Evolutionary conservation across 2,888 invertebrate genomes (phyloP).

Genomic region (Quadroppia sp.): DNA sequence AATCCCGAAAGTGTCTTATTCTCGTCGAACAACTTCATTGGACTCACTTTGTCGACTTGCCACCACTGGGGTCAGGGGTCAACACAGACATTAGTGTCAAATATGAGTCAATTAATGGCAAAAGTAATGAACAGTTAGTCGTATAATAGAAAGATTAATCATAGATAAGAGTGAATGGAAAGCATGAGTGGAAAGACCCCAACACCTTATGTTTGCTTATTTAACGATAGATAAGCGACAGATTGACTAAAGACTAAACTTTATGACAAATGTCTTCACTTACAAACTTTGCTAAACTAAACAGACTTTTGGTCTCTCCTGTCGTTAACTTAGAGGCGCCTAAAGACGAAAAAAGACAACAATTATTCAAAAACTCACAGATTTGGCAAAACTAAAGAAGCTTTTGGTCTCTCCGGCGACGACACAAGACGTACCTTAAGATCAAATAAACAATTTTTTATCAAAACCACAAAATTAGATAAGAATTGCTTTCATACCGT

Average conservation of each 20-base stretch:
- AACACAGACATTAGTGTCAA: background rate
- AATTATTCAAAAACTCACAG: slow-evolving; percentile 60
- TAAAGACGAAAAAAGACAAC: slow-evolving; percentile 50
- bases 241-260: background rate
- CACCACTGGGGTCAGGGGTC: slow-evolving; percentile 62
- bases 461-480: background rate
- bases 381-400: slow-evolving; percentile 82
- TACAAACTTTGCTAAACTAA: slow-evolving; percentile 71
- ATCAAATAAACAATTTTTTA: slow-evolving; percentile 44
- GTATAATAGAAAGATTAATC: no score
- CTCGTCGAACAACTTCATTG: slow-evolving; percentile 80
- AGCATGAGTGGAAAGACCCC: no score
- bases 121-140: background rate
- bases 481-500: slow-evolving; percentile 59
- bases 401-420: slow-evolving; percentile 87
- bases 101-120: background rate
- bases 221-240: slow-evolving; percentile 16
- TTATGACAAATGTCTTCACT: slow-evolving; percentile 55
- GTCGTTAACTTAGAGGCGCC: slow-evolving; percentile 81
- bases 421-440: slow-evolving; percentile 73
- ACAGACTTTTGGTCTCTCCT: slow-evolving; percentile 79
- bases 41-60: slow-evolving; percentile 86
- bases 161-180: no score
- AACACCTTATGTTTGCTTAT: no score
- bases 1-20: slow-evolving; percentile 78